Evolutionary conservation across 2,113 vertebrate species (phyloP).

Genomic region (Poicephalus meyeri): DNA sequence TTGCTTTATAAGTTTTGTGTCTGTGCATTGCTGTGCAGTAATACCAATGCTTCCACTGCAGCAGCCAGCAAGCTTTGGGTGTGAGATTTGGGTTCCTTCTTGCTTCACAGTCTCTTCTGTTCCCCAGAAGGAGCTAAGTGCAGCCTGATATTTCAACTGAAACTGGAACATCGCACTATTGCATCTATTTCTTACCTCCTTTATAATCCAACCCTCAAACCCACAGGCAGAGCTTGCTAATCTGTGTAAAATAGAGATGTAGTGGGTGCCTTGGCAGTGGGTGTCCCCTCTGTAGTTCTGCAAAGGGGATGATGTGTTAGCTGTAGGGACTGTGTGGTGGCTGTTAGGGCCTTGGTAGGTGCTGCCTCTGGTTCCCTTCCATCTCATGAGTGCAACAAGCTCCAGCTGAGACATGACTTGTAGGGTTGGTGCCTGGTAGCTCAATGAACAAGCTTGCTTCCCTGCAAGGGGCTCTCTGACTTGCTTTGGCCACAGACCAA

Average conservation of each 20-base stretch:
- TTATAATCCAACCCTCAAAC: accelerated
- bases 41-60: background rate
- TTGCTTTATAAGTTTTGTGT: background rate
- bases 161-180: background rate
- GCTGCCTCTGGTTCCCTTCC: background rate
- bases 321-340: background rate
- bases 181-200: background rate
- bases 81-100: background rate
- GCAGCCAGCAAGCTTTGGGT: background rate
- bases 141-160: background rate
- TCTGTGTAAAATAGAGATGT: accelerated
- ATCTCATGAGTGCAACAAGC: accelerated
- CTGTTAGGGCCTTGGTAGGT: background rate
- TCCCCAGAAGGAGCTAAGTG: background rate
- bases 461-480: background rate
- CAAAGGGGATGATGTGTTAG: background rate
- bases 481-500: background rate
- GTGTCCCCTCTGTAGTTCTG: background rate
- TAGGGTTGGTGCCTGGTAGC: background rate
- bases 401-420: accelerated
- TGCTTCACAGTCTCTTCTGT: background rate
- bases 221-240: background rate
- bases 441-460: background rate
- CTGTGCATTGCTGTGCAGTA: background rate
- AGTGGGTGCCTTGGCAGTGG: background rate